Evolutionary conservation across 2,113 vertebrate species (phyloP), one percentile per base, ranked within the genome.

Genomic region (Sylvietta virens): DNA sequence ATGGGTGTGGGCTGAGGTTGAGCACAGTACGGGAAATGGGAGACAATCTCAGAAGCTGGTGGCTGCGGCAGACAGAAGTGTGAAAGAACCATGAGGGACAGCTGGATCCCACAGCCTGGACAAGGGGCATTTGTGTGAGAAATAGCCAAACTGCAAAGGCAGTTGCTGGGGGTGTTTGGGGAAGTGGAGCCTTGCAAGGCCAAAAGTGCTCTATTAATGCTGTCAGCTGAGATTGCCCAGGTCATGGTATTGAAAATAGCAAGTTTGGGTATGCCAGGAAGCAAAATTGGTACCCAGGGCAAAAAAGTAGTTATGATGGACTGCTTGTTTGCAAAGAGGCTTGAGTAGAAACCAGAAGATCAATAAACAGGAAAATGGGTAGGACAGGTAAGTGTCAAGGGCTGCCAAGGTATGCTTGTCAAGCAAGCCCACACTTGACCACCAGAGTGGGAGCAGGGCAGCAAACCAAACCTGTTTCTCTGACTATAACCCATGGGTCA

Each of bases 51-150:
- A 54, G 60, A 86, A 91, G 18, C 22, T 57, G 19, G 37, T 69
- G 64, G 10, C 26, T 7, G 0, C 0, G 0, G 53, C 28, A 54
- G 33, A 31, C 7, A 30, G 18, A 17, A 31, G 21, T 21, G 13
- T 69, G 45, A 71, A 78, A 78, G 26, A 33, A 66, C 54, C 13
- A 15, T 0, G 0, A 69, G 28, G 17, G 19, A 31, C 1, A 4
- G 19, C 16, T 78, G 74, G 44, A 70, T 70, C 37, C 37, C 60
- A 74, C 19, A 35, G 23, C 30, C 69, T 31, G 30, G 6, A 48
- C 78, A 53, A 84, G 42, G 5, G 11, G 23, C 18, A 35, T 48
- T 48, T 61, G 18, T 40, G 13, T 66, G 51, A 70, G 42, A 73
- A 57, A 24, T 11, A 20, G 21, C 37, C 28, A 50, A 54, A 76